These are phyloP conservation scores for Porites australiensis DNA, from an alignment of 64 coral and sea anemone genomes.

Conservation along the genomic window DNA sequence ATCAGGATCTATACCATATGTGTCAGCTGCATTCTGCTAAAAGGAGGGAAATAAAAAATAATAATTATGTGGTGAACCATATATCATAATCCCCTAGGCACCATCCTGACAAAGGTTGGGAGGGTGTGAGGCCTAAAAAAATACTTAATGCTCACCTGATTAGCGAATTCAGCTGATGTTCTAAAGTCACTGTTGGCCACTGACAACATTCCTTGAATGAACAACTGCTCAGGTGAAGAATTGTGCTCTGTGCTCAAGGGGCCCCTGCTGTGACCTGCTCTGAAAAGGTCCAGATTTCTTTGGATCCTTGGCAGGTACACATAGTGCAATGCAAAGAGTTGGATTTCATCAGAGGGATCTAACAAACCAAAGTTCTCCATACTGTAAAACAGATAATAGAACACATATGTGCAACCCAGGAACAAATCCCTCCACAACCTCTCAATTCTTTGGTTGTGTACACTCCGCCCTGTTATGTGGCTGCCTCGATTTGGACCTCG, in stretches of 20 bases:
- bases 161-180: too few species aligned
- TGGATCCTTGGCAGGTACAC: neutral
- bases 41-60: neutral
- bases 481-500: neutral
- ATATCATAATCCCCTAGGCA: too few species aligned
- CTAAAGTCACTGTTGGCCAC: too few species aligned
- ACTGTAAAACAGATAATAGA: neutral
- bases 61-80: neutral
- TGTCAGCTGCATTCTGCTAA: neutral
- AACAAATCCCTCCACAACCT: neutral
- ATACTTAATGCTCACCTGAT: too few species aligned
- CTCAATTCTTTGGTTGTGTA: neutral
- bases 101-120: too few species aligned
- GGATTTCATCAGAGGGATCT: neutral
- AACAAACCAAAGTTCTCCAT: neutral
- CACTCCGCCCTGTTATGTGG: neutral
- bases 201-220: too few species aligned
- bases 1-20: constrained; percentile 42
- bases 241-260: neutral
- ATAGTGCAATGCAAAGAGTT: neutral
- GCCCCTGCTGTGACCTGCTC: neutral
- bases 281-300: neutral
- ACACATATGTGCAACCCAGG: neutral
- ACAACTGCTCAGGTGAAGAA: too few species aligned
- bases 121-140: too few species aligned